These are phyloP conservation scores for Cariama cristata DNA, from an alignment of 2,113 vertebrate genomes.

Conservation along the genomic window DNA sequence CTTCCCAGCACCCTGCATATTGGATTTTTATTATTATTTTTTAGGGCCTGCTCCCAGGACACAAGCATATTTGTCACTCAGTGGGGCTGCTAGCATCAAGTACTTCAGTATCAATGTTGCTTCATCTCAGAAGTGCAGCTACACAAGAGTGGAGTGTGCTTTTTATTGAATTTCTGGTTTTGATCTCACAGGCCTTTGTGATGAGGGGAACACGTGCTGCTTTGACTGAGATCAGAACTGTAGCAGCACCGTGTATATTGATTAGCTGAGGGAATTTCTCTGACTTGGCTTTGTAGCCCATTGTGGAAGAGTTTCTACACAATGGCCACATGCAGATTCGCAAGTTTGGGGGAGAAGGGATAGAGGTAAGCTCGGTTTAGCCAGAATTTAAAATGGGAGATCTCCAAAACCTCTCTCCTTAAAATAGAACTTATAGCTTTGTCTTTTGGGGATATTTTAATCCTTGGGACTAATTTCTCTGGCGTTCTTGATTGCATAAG, in stretches of 20 bases:
- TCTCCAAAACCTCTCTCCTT: not conserved
- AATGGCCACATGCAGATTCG: not conserved
- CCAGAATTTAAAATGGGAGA: not conserved
- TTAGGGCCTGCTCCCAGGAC: not conserved
- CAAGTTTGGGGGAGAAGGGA: not conserved
- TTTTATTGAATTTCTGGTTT: constrained; percentile 11
- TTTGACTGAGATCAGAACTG: constrained; percentile 54
- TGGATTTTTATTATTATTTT: not conserved
- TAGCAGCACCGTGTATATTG: constrained; percentile 25
- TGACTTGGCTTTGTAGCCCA: not conserved
- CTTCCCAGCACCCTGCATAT: accelerated
- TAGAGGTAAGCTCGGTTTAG: not conserved
- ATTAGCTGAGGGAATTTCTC: constrained; percentile 19
- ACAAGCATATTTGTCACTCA: not conserved
- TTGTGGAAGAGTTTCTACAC: not conserved
- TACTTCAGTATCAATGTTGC: not conserved
- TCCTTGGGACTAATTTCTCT: not conserved
- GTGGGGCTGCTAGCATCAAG: not conserved
- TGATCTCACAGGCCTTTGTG: constrained; percentile 25
- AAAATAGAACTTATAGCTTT: not conserved
- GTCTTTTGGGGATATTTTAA: not conserved
- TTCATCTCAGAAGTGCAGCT: not conserved
- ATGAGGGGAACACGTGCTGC: not conserved
- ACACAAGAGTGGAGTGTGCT: not conserved
- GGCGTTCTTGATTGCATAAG: not conserved